Evolutionary conservation across 2,888 invertebrate genomes (phyloP).

Genomic region (Tipula helvola): DNA sequence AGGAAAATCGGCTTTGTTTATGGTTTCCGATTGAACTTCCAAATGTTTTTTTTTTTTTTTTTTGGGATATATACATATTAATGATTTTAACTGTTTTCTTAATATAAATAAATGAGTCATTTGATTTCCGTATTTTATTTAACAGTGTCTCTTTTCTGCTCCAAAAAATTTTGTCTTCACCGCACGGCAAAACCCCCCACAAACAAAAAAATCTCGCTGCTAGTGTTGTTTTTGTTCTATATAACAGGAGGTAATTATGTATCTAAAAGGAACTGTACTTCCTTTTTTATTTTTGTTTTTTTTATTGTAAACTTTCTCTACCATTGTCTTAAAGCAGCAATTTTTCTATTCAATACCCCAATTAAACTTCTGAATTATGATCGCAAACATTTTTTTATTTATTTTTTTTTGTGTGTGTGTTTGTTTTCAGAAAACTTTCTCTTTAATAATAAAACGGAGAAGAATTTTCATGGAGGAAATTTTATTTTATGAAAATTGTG

Average conservation of each 20-base stretch:
- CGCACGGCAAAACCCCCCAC: background rate
- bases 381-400: background rate
- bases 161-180: background rate
- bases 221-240: background rate
- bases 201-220: background rate
- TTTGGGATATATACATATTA: background rate
- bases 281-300: background rate
- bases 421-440: background rate
- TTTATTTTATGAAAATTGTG: background rate
- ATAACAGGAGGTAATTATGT: background rate
- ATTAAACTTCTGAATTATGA: slow-evolving; percentile 10
- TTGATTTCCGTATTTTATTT: background rate
- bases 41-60: background rate
- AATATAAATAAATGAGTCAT: background rate
- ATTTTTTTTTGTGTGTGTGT: background rate
- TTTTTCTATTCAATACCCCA: slow-evolving; percentile 9
- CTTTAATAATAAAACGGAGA: background rate
- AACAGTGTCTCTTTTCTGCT: background rate
- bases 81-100: background rate
- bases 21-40: background rate
- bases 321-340: background rate
- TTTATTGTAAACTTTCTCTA: background rate
- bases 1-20: background rate
- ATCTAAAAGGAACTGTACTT: background rate
- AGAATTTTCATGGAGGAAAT: background rate